These are phyloP conservation scores for Sphinx pinastri DNA, from an alignment of 2,888 invertebrate species.

Conservation along the genomic window DNA sequence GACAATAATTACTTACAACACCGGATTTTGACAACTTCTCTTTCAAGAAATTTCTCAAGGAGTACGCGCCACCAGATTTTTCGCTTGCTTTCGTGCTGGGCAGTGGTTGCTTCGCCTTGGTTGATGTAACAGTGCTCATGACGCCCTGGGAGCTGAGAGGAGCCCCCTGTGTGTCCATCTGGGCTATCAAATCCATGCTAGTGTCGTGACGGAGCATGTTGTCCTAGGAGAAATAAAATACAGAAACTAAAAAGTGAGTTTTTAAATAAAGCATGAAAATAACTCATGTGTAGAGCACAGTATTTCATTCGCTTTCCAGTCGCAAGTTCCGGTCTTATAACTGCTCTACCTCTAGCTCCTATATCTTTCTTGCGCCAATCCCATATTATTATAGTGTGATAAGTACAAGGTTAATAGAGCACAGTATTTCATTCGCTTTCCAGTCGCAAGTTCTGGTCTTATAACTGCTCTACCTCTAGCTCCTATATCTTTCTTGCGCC, in stretches of 20 bases:
- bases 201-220: conserved; percentile 56
- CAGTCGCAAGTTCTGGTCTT: too few relatives aligned
- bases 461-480: too few relatives aligned
- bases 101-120: conserved; percentile 29
- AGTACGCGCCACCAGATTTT: conserved; percentile 52
- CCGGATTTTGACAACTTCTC: conserved; percentile 46
- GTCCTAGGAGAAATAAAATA: conserved; percentile 45
- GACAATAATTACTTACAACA: conserved; percentile 37
- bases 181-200: conserved; percentile 47
- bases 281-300: too few relatives aligned
- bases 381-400: too few relatives aligned
- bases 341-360: too few relatives aligned
- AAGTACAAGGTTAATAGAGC: too few relatives aligned
- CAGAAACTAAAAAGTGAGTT: background rate
- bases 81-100: conserved; percentile 53
- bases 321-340: too few relatives aligned
- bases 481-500: too few relatives aligned
- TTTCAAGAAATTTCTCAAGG: conserved; percentile 49
- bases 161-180: conserved; percentile 27
- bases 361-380: too few relatives aligned
- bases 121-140: conserved; percentile 39
- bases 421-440: too few relatives aligned
- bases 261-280: too few relatives aligned
- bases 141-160: conserved; percentile 39
- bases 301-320: too few relatives aligned